phyloP scores from a whole-genome alignment of 2,888 invertebrate species.

The Leucophenga maculata region DNA sequence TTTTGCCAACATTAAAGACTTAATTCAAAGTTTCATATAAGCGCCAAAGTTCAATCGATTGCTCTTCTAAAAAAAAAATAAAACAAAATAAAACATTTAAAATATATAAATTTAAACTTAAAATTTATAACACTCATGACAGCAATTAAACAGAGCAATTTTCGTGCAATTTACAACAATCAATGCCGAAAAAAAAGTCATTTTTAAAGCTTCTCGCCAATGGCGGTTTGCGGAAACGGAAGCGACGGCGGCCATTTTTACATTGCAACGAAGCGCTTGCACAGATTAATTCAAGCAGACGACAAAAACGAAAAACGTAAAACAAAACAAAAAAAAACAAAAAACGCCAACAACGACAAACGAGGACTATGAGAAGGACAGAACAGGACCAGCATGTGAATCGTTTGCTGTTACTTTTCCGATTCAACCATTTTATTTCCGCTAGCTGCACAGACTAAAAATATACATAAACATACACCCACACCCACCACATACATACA shows the following conservation, averaged over 20 bases:
- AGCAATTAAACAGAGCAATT: too few species aligned
- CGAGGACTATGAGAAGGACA: background rate
- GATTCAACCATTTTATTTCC: conserved; percentile 18
- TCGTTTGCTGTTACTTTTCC: background rate
- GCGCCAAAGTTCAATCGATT: too few species aligned
- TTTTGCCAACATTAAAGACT: too few species aligned
- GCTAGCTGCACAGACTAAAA: conserved; percentile 17
- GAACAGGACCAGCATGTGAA: background rate
- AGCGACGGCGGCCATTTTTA: background rate
- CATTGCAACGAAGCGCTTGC: conserved; percentile 7
- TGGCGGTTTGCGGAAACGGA: too few species aligned
- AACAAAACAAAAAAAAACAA: background rate
- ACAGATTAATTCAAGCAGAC: background rate
- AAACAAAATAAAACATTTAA: too few species aligned
- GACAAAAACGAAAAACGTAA: background rate
- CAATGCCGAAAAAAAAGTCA: background rate
- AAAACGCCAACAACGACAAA: background rate
- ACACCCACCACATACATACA: background rate
- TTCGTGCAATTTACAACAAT: too few species aligned
- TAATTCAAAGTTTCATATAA: too few species aligned
- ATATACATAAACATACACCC: conserved; percentile 6
- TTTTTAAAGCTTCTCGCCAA: background rate
- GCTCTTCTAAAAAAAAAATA: too few species aligned
- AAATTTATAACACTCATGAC: too few species aligned
- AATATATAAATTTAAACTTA: too few species aligned